Conservation (phyloP, 2,797 vertebrate genomes). For the Hippopotamyrus pictus region DNA sequence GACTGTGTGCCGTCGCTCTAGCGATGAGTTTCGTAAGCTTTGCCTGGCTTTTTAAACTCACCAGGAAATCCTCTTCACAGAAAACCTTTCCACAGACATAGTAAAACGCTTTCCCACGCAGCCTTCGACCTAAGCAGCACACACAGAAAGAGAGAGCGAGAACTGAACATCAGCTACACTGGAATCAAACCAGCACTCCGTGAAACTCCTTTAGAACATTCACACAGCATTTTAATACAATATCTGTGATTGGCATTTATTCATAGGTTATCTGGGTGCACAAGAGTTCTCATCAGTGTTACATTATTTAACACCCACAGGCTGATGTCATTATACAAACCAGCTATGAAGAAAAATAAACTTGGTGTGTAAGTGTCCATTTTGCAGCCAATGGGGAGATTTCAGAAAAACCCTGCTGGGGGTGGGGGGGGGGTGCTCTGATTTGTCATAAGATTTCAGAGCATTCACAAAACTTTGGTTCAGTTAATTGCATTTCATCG, state of each 20-base stretch:
- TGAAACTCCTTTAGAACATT: background rate
- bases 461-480: background rate
- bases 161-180: background rate
- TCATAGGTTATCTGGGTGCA: background rate
- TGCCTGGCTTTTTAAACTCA: constrained; percentile 51
- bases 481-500: background rate
- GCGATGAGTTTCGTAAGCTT: background rate
- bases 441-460: background rate
- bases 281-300: background rate
- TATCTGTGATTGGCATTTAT: background rate
- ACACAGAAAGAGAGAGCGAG: background rate
- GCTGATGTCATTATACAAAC: background rate
- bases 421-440: background rate
- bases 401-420: background rate
- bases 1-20: background rate
- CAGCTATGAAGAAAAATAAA: background rate
- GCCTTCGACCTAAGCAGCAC: constrained; percentile 71
- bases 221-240: background rate
- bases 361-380: background rate
- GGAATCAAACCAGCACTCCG: background rate
- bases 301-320: background rate
- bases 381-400: background rate
- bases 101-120: constrained; percentile 97
- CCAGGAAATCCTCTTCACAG: constrained; percentile 97
- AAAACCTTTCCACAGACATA: constrained; percentile 93